These are phyloP conservation scores for Nothocercus julius DNA, from an alignment of 2,113 vertebrate species.

Conservation along the genomic window DNA sequence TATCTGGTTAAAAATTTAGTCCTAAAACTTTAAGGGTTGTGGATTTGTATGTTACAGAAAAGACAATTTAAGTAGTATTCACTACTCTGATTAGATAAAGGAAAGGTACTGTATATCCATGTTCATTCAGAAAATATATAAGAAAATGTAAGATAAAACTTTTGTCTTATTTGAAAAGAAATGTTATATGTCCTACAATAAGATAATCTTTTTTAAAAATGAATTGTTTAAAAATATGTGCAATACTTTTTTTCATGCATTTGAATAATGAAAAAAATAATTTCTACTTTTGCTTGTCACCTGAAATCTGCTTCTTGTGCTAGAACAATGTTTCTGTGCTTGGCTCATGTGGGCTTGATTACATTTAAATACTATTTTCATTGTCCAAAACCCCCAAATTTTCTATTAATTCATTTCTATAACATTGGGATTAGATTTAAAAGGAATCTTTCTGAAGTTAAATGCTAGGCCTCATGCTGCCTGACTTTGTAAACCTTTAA, in stretches of 20 bases:
- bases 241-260: conserved; percentile 31
- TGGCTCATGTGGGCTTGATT: not conserved
- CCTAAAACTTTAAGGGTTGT: not conserved
- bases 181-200: not conserved
- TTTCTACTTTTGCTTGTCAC: not conserved
- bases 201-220: not conserved
- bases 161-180: not conserved
- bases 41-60: not conserved
- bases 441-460: not conserved
- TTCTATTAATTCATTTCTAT: not conserved
- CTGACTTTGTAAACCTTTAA: not conserved
- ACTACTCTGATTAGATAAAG: not conserved
- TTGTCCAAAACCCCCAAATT: not conserved
- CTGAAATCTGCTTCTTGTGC: not conserved
- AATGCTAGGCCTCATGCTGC: not conserved
- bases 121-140: not conserved
- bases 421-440: not conserved
- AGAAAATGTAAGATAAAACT: conserved; percentile 1
- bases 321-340: not conserved
- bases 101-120: not conserved
- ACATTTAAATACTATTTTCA: not conserved
- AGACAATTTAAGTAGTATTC: not conserved
- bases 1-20: not conserved
- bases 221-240: not conserved
- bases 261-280: not conserved